These are phyloP conservation scores for Leptothorax acervorum DNA, from an alignment of 2,888 invertebrate genomes.

Conservation along the genomic window DNA sequence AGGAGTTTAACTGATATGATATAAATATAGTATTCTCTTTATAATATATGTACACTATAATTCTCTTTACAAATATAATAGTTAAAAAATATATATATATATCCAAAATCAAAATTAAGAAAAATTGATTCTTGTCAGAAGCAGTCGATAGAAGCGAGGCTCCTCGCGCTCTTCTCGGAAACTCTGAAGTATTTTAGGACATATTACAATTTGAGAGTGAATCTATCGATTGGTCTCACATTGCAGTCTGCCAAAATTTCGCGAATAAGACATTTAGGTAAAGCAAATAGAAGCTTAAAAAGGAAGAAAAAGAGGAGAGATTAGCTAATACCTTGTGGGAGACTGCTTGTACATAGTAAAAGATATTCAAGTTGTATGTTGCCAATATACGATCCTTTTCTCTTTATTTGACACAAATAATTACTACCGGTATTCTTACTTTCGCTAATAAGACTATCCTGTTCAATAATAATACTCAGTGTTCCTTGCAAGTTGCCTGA, in stretches of 20 bases:
- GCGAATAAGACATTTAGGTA: neutral
- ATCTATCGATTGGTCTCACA: neutral
- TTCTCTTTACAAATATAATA: neutral
- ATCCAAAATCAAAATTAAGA: constrained; percentile 18
- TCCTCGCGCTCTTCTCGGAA: neutral
- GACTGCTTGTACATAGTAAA: constrained; percentile 4
- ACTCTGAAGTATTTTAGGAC: neutral
- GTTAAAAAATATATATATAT: constrained; percentile 22
- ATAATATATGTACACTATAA: neutral
- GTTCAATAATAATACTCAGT: constrained; percentile 38
- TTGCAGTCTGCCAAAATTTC: neutral
- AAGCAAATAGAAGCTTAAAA: neutral
- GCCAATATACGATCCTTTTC: constrained; percentile 5
- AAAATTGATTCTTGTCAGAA: neutral
- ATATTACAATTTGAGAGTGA: constrained; percentile 5
- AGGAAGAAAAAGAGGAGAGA: neutral
- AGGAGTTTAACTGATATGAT: neutral
- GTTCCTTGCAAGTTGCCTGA: constrained; percentile 55
- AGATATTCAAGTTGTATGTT: neutral
- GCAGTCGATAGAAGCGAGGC: neutral
- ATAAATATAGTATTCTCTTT: too few relatives aligned
- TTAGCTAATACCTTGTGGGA: neutral
- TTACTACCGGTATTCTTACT: neutral
- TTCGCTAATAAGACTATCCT: neutral
- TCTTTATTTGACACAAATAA: constrained; percentile 3